Percentiles rank a stretch among this genome's conserved stretches.
These are phyloP conservation scores for Fabriciana adippe DNA, from an alignment of 2,888 invertebrate genomes.

Conservation along the genomic window DNA sequence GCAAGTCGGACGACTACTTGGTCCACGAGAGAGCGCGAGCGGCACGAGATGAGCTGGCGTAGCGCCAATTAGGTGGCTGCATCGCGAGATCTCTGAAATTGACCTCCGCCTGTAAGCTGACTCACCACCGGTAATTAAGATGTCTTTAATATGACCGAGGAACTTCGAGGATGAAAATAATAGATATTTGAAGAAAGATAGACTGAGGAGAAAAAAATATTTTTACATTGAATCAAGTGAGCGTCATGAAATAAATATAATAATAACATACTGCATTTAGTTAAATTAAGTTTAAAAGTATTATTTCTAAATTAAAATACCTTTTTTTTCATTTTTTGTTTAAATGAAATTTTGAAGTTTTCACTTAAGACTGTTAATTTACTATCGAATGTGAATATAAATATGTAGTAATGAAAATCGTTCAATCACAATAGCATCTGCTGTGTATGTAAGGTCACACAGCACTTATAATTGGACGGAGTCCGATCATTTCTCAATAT, in stretches of 20 bases:
- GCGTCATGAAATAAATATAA: too few species aligned
- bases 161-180: not conserved
- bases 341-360: too few species aligned
- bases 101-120: constrained; percentile 38
- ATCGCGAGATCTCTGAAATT: constrained; percentile 37
- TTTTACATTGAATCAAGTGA: too few species aligned
- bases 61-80: constrained; percentile 39
- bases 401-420: not conserved
- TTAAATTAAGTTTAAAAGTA: too few species aligned
- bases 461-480: not conserved
- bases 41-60: constrained; percentile 34
- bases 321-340: too few species aligned
- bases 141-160: constrained; percentile 32
- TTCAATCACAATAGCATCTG: not conserved
- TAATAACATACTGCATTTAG: too few species aligned
- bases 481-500: not conserved
- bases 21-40: constrained; percentile 17
- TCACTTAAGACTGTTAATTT: not conserved
- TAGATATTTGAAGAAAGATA: too few species aligned
- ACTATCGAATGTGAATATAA: not conserved
- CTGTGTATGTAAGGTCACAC: not conserved
- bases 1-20: constrained; percentile 6
- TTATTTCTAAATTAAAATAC: too few species aligned
- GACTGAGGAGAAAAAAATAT: too few species aligned
- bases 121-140: constrained; percentile 37